Conservation (phyloP, 2,113 vertebrate species). For the Grammomys dolichurus region DNA sequence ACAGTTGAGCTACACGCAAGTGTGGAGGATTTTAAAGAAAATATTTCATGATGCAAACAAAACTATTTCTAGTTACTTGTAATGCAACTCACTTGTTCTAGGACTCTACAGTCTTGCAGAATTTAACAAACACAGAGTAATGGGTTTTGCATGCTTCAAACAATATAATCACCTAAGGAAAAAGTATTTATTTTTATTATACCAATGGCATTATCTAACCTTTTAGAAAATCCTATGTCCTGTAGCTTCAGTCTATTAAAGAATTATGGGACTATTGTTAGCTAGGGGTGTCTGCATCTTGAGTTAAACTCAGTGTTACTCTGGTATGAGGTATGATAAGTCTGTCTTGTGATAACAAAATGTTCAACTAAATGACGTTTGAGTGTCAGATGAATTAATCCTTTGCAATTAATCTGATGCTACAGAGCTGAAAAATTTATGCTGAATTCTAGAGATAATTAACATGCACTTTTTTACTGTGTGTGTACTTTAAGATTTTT, state of each 20-base stretch:
- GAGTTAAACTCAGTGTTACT: neutral
- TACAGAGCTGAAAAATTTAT: constrained; percentile 37
- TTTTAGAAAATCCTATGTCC: neutral
- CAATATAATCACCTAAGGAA: neutral
- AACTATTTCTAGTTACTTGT: neutral
- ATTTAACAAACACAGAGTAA: neutral
- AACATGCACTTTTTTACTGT: constrained; percentile 40
- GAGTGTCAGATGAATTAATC: neutral
- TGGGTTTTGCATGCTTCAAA: neutral
- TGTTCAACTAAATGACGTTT: constrained; percentile 6
- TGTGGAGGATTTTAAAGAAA: neutral
- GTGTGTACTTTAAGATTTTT: neutral
- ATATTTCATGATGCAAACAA: neutral
- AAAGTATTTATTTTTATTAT: constrained; percentile 42
- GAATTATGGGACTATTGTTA: neutral
- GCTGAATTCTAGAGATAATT: constrained; percentile 26
- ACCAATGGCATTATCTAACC: neutral
- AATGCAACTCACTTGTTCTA: neutral
- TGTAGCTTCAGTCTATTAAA: neutral
- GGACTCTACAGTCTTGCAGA: neutral
- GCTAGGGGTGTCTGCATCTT: neutral
- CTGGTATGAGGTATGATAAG: neutral
- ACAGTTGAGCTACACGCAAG: neutral
- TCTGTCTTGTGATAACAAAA: constrained; percentile 42
- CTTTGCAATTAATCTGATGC: constrained; percentile 6